phyloP scores from a whole-genome alignment of 2,113 vertebrate genomes.

The Perca flavescens region DNA sequence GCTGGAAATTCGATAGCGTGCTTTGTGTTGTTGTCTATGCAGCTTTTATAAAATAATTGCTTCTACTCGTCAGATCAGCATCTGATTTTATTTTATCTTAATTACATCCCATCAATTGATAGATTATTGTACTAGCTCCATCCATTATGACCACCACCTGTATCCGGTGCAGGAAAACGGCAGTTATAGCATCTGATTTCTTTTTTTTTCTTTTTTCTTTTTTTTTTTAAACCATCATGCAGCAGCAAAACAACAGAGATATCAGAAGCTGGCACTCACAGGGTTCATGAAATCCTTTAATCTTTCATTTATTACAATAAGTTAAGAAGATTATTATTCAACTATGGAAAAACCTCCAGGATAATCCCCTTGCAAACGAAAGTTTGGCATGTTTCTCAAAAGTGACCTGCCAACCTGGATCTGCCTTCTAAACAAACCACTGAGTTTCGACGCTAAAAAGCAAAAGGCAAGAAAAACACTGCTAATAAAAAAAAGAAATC shows the following conservation, averaged over 20 bases:
- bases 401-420: constrained; percentile 64
- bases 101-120: constrained; percentile 61
- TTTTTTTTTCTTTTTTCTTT: constrained; percentile 41
- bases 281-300: constrained; percentile 77
- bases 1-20: constrained; percentile 50
- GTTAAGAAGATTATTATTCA: constrained; percentile 83
- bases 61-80: constrained; percentile 34
- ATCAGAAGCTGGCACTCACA: constrained; percentile 59
- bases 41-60: constrained; percentile 51
- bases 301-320: constrained; percentile 84
- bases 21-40: constrained; percentile 50
- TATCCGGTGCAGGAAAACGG: constrained; percentile 4
- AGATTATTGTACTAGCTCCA: constrained; percentile 22
- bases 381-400: constrained; percentile 74
- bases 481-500: not conserved
- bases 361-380: constrained; percentile 76
- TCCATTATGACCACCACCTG: constrained; percentile 21
- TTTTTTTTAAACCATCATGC: constrained; percentile 33
- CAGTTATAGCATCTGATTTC: constrained; percentile 18
- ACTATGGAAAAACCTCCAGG: constrained; percentile 79
- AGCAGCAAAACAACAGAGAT: constrained; percentile 66
- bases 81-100: constrained; percentile 41
- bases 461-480: not conserved
- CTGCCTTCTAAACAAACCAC: constrained; percentile 59
- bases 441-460: constrained; percentile 32